These are phyloP conservation scores for Rynchops niger DNA, from an alignment of 2,113 vertebrate species.

Conservation along the genomic window DNA sequence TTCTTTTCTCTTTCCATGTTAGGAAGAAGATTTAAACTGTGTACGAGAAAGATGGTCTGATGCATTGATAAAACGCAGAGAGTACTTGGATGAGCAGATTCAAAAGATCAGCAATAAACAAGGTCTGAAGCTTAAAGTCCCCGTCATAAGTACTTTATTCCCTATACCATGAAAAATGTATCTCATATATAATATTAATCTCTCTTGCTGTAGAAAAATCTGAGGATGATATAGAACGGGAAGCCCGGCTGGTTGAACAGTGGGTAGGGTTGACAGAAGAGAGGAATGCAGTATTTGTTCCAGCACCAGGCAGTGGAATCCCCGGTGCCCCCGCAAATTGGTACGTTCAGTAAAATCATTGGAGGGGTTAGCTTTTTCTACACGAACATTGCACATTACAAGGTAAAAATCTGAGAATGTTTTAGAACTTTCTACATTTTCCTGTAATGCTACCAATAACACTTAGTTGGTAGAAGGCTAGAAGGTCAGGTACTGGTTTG, in stretches of 20 bases:
- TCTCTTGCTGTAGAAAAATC: slow-evolving; percentile 82
- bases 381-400: neutral
- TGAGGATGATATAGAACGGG: slow-evolving; percentile 90
- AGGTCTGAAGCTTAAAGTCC: slow-evolving; percentile 70
- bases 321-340: slow-evolving; percentile 93
- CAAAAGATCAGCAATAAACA: slow-evolving; percentile 96
- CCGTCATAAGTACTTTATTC: neutral
- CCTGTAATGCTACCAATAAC: neutral
- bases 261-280: slow-evolving; percentile 98
- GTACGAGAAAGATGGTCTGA: slow-evolving; percentile 95
- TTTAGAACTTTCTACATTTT: neutral
- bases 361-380: neutral
- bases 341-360: slow-evolving; percentile 64
- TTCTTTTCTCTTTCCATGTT: neutral
- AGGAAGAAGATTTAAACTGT: slow-evolving; percentile 97
- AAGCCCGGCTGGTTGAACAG: slow-evolving; percentile 93
- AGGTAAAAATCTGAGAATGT: neutral
- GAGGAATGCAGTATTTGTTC: slow-evolving; percentile 93
- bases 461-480: neutral
- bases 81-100: slow-evolving; percentile 96
- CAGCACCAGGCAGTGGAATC: slow-evolving; percentile 90
- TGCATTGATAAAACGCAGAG: slow-evolving; percentile 91
- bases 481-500: neutral
- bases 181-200: neutral
- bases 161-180: neutral